phyloP scores from a whole-genome alignment of 2,113 vertebrate genomes.

The Promerops cafer region DNA sequence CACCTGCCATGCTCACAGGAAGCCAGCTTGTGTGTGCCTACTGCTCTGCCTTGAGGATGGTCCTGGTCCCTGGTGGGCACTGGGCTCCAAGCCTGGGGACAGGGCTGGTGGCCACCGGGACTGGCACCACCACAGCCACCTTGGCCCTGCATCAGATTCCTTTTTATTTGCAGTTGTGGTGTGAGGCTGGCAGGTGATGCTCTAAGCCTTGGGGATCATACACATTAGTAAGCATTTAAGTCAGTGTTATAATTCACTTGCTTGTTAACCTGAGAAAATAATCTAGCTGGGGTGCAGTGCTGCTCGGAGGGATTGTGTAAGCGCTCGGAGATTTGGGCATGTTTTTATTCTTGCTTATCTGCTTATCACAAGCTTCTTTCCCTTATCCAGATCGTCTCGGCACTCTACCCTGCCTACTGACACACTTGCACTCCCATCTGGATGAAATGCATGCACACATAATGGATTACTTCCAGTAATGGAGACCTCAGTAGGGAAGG shows the following conservation, averaged over 20 bases:
- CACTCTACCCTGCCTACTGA: not conserved
- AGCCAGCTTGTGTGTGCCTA: not conserved
- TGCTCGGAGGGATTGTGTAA: conserved; percentile 6
- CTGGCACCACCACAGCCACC: not conserved
- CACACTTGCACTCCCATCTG: conserved; percentile 46
- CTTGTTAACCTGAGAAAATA: conserved; percentile 47
- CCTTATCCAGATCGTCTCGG: conserved; percentile 14
- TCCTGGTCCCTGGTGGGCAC: not conserved
- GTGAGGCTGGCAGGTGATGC: not conserved
- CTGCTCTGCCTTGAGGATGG: not conserved
- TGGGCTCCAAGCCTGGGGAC: not conserved
- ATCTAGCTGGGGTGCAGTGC: not conserved
- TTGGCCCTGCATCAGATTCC: not conserved
- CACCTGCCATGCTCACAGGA: not conserved
- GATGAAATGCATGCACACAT: not conserved
- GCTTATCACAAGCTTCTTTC: conserved; percentile 59
- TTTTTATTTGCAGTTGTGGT: not conserved
- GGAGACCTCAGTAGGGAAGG: not conserved
- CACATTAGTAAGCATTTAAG: not conserved
- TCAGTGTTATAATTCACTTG: not conserved
- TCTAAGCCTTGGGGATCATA: not conserved
- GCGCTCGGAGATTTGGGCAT: not conserved
- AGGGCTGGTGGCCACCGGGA: accelerated
- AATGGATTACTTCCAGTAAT: not conserved
- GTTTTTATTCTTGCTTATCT: conserved; percentile 55